Evolutionary conservation across 2,797 vertebrate species (phyloP), one percentile per base, ranked within the genome.

Genomic region (Siniperca obscura): DNA sequence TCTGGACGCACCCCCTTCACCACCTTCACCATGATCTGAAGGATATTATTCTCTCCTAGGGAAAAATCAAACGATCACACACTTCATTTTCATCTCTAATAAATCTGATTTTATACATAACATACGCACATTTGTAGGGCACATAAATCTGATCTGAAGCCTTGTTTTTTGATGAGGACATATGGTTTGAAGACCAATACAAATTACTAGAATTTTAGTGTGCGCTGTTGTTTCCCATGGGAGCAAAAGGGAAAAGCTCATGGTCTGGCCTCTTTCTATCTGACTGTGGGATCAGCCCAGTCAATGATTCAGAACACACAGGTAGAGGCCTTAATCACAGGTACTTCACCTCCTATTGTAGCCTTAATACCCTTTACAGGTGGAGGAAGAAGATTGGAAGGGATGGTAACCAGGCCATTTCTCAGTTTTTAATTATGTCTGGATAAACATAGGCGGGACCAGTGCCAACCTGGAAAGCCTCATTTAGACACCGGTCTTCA

Each of bases 1-100:
- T 98, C 98, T 0, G 98, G 98, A 80, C 98, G 98, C 77, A 97
- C 94, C 7, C 98, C 98, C 86, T 97, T 97, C 59, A 98, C 98
- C 84, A 99, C 98, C 91, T 98, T 99, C 91, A 99, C 97, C 98
- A 99, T 99, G 88, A 99, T 97, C 89, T 99, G 98, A 74, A 99
- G 95, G 93, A 99, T 98, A 77, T 98, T 99, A 84, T 97, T 99
- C 90, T 99, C 98, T 25, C 98, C 98, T 99, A 83, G 36, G 22
- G 57, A 38, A 55, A 10, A 61, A 55, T 57, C 69, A 55, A 60
- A 71, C 16, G 69, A 40, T 1, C 4, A 40, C 10, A 65, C 1
- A 22, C 3, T 17, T 82, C 1, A 74, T 40, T 34, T 70, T 60
- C 11, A 56, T 61, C 17, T 62, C 21, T 19, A 4, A 59, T 10